These are phyloP conservation scores for Megaceryle maxima DNA, from an alignment of 2,113 vertebrate species.

Conservation along the genomic window DNA sequence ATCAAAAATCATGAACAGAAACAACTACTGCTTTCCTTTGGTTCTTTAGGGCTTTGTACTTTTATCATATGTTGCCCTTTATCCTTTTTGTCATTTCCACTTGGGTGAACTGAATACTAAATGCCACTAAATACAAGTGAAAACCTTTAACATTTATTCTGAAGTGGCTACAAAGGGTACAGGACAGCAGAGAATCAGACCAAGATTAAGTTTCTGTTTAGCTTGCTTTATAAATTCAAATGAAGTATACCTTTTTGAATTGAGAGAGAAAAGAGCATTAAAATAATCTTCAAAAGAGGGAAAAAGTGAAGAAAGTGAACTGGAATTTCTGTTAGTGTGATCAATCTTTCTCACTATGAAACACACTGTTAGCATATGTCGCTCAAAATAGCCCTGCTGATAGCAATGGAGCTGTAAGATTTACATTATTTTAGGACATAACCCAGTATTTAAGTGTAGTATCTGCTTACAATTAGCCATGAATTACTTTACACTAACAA, in stretches of 20 bases:
- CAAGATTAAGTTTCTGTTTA: slow-evolving; percentile 32
- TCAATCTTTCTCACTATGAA: not conserved
- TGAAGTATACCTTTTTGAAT: slow-evolving; percentile 8
- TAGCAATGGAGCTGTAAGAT: not conserved
- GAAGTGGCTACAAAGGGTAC: not conserved
- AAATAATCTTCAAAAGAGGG: slow-evolving; percentile 1
- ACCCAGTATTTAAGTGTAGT: not conserved
- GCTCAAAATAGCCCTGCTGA: not conserved
- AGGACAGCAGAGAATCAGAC: not conserved
- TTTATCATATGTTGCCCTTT: not conserved
- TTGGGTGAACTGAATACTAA: slow-evolving; percentile 25
- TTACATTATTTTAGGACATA: not conserved
- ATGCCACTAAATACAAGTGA: not conserved
- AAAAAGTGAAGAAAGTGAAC: not conserved
- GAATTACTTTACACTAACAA: slow-evolving; percentile 29
- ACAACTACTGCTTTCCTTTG: not conserved
- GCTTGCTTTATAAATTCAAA: slow-evolving; percentile 45
- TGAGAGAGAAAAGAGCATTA: not conserved
- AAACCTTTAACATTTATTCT: slow-evolving; percentile 44
- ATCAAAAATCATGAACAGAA: not conserved
- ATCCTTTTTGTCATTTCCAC: not conserved
- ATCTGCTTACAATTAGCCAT: slow-evolving; percentile 36
- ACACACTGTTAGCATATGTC: not conserved
- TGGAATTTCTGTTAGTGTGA: not conserved
- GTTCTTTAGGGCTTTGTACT: not conserved